phyloP scores from a whole-genome alignment of 2,797 vertebrate genomes.

The Astyanax mexicanus region DNA sequence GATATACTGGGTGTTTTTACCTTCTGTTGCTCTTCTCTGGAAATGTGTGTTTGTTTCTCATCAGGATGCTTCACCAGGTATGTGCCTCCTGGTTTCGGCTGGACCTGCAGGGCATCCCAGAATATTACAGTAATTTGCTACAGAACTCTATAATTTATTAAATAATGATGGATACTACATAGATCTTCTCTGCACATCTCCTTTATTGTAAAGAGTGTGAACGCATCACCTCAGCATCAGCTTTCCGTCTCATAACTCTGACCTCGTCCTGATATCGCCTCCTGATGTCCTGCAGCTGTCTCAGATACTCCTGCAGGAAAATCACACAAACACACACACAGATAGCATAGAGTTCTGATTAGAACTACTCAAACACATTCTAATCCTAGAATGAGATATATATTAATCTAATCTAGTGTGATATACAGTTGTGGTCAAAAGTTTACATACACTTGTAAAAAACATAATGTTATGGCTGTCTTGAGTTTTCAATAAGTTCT shows the following conservation, averaged over 20 bases:
- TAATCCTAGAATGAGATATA: too few relatives aligned
- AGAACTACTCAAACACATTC: background rate
- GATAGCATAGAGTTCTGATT: constrained; percentile 4
- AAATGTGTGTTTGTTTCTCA: constrained; percentile 30
- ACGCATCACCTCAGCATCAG: constrained; percentile 68
- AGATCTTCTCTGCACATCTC: too few relatives aligned
- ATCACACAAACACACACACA: constrained; percentile 20
- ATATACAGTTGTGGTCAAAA: too few relatives aligned
- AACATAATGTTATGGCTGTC: too few relatives aligned
- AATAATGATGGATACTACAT: too few relatives aligned
- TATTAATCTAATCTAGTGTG: too few relatives aligned
- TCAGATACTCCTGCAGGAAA: constrained; percentile 83
- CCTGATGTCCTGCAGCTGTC: constrained; percentile 85
- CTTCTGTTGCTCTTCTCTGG: constrained; percentile 27
- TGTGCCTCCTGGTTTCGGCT: constrained; percentile 65
- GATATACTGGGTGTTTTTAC: constrained; percentile 30
- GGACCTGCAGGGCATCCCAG: too few relatives aligned
- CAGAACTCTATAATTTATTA: too few relatives aligned
- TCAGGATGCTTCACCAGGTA: constrained; percentile 76
- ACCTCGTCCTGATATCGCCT: constrained; percentile 84
- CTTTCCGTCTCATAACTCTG: constrained; percentile 80
- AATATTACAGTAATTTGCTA: too few relatives aligned
- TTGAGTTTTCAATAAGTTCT: too few relatives aligned
- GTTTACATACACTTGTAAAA: too few relatives aligned
- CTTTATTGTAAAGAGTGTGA: background rate